phyloP scores from a whole-genome alignment of 2,113 vertebrate species.

The Grallaria varia region DNA sequence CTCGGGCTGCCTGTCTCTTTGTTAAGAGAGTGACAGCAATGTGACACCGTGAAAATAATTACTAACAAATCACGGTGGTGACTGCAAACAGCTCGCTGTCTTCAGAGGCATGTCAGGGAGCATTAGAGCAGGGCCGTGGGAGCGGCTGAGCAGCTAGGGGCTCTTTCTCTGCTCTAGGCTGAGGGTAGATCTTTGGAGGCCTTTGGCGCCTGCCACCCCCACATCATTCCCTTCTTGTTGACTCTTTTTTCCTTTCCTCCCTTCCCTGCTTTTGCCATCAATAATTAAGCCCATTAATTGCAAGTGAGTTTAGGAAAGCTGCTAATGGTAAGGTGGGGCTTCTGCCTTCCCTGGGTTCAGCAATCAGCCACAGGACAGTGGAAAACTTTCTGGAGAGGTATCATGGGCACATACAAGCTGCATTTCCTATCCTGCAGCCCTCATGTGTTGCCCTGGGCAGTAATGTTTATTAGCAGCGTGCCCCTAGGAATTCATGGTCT shows the following conservation, averaged over 20 bases:
- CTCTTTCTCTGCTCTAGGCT: slow-evolving; percentile 46
- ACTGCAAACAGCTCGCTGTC: slow-evolving; percentile 98
- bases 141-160: slow-evolving; percentile 46
- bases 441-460: neutral
- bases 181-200: slow-evolving; percentile 46
- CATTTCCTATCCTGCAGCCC: neutral
- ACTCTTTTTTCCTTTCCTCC: slow-evolving; percentile 12
- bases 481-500: neutral
- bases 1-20: slow-evolving; percentile 85
- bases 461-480: neutral
- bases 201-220: slow-evolving; percentile 27
- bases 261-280: slow-evolving; percentile 19
- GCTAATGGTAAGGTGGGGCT: neutral
- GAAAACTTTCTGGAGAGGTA: neutral
- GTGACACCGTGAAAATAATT: slow-evolving; percentile 99
- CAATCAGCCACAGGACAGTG: neutral
- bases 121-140: slow-evolving; percentile 88
- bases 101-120: slow-evolving; percentile 97
- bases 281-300: slow-evolving; percentile 48
- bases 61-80: slow-evolving; percentile 99
- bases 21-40: slow-evolving; percentile 95
- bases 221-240: neutral
- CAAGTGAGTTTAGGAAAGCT: neutral
- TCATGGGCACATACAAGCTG: neutral
- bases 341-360: neutral